phyloP scores from a whole-genome alignment of 2,113 vertebrate species.

The Hippopotamus amphibius region DNA sequence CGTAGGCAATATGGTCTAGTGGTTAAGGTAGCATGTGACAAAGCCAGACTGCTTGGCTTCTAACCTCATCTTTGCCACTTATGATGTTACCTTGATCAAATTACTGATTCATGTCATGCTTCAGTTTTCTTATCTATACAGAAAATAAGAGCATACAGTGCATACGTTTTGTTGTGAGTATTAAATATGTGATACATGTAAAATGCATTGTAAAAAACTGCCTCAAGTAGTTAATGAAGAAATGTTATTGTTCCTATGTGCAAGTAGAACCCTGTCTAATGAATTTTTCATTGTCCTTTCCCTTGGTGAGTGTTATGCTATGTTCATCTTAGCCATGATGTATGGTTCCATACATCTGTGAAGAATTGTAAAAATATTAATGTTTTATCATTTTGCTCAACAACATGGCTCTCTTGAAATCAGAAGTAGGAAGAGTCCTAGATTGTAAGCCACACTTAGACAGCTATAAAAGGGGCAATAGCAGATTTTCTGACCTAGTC shows the following conservation, averaged over 20 bases:
- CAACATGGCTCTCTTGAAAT: constrained; percentile 22
- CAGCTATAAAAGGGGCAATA: neutral
- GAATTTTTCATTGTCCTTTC: neutral
- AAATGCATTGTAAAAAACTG: neutral
- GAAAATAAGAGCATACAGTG: neutral
- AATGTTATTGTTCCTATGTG: neutral
- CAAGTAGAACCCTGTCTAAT: neutral
- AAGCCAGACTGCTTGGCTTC: neutral
- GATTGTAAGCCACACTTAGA: neutral
- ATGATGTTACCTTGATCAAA: neutral
- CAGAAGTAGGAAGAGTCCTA: neutral
- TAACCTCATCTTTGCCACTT: neutral
- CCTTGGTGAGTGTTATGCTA: neutral
- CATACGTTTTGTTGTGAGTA: neutral
- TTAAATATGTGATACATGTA: neutral
- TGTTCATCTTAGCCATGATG: neutral
- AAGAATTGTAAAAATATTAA: neutral
- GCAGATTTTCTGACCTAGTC: neutral
- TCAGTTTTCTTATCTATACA: constrained; percentile 11
- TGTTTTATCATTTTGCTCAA: neutral
- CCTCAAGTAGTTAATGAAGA: neutral
- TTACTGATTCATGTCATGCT: neutral
- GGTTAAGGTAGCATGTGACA: neutral
- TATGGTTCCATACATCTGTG: neutral
- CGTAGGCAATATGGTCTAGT: neutral